A percentile compares a stretch with the other conserved stretches of the same genome.
Evolutionary conservation across 2,113 vertebrate genomes (phyloP).

Genomic region (Scytalopus superciliaris): DNA sequence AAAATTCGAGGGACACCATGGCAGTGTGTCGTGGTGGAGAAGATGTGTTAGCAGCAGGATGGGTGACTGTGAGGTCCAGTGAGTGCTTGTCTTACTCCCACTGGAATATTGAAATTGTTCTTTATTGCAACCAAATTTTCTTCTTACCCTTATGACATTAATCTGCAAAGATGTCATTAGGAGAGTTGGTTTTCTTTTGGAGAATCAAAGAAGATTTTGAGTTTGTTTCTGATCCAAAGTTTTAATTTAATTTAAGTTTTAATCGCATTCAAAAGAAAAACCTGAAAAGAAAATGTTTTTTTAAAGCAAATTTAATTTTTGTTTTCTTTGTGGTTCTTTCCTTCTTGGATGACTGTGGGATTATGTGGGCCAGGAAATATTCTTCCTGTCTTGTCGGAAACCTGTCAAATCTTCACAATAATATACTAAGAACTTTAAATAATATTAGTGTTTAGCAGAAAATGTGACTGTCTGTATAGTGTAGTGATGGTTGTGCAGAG

Average conservation of each 20-base stretch:
- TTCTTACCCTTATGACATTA: background rate
- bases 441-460: background rate
- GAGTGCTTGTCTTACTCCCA: background rate
- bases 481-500: background rate
- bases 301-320: background rate
- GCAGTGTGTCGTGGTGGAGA: background rate
- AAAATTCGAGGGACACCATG: background rate
- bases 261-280: background rate
- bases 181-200: background rate
- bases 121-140: background rate
- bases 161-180: background rate
- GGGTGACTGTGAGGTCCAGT: background rate
- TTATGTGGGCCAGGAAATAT: background rate
- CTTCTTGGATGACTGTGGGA: background rate
- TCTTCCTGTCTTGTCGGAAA: background rate
- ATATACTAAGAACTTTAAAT: background rate
- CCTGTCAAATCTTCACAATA: background rate
- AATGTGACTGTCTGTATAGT: background rate
- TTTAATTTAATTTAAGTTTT: background rate
- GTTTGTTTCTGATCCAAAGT: background rate
- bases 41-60: background rate
- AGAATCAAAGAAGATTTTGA: background rate
- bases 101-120: background rate
- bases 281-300: background rate
- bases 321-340: background rate